phyloP scores from a whole-genome alignment of 2,113 vertebrate genomes.

The Myiagra hebetior region DNA sequence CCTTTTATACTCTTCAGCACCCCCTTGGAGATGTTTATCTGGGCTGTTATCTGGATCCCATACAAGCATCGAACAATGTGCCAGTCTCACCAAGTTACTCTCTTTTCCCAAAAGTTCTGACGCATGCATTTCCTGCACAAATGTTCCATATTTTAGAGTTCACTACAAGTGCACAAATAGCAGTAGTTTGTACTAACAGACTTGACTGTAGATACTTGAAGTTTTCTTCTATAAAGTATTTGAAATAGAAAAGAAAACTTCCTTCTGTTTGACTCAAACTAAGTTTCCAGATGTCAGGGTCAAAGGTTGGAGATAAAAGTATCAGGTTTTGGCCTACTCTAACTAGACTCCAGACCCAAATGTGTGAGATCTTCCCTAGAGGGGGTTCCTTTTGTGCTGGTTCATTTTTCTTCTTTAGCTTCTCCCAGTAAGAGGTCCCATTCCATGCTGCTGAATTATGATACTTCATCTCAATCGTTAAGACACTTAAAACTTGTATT shows the following conservation, averaged over 20 bases:
- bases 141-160: slow-evolving; percentile 78
- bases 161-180: slow-evolving; percentile 75
- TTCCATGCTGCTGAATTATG: slow-evolving; percentile 82
- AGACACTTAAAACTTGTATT: slow-evolving; percentile 73
- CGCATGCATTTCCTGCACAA: slow-evolving; percentile 64
- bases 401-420: slow-evolving; percentile 77
- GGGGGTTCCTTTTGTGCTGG: slow-evolving; percentile 77
- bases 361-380: slow-evolving; percentile 83
- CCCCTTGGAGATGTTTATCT: slow-evolving; percentile 79
- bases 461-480: slow-evolving; percentile 73
- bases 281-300: slow-evolving; percentile 96
- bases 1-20: slow-evolving; percentile 69
- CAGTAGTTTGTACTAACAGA: slow-evolving; percentile 65
- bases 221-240: slow-evolving; percentile 73
- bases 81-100: slow-evolving; percentile 67
- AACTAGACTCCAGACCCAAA: slow-evolving; percentile 75
- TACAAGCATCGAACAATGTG: slow-evolving; percentile 73
- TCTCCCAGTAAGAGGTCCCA: slow-evolving; percentile 81
- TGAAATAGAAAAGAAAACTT: slow-evolving; percentile 88
- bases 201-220: slow-evolving; percentile 65
- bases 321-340: slow-evolving; percentile 85
- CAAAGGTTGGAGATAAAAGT: slow-evolving; percentile 95
- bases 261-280: slow-evolving; percentile 84
- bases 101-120: slow-evolving; percentile 67
- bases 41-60: slow-evolving; percentile 76